phyloP scores from a whole-genome alignment of 1,140 invertebrate species.

The Caenorhabditis brenneri region DNA sequence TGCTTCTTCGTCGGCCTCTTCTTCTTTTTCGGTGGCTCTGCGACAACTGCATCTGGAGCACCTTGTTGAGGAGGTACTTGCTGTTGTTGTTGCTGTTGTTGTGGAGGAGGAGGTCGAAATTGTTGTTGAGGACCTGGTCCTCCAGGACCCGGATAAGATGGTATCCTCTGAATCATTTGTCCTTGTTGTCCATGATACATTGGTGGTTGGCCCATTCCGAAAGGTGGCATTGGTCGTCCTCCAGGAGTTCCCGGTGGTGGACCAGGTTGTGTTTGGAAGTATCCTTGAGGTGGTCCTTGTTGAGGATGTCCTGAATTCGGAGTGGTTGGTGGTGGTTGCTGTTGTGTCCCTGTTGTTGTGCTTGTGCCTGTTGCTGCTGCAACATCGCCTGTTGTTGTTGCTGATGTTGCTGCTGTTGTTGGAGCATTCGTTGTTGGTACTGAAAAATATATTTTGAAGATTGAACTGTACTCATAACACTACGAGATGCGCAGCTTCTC shows the following conservation, averaged over 20 bases:
- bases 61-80: not conserved
- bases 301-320: not conserved
- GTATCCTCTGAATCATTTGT: slow-evolving; percentile 24
- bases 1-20: slow-evolving; percentile 53
- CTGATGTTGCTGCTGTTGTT: slow-evolving; percentile 40
- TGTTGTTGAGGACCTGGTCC: slow-evolving; percentile 15
- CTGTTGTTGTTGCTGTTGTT: not conserved
- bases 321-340: not conserved
- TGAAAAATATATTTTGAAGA: no score
- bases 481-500: no score
- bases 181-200: slow-evolving; percentile 34
- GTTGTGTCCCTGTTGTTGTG: not conserved
- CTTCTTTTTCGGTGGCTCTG: slow-evolving; percentile 50
- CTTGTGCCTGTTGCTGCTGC: not conserved
- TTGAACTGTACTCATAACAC: no score
- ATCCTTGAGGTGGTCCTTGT: not conserved
- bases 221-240: not conserved
- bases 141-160: slow-evolving; percentile 30
- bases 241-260: slow-evolving; percentile 24
- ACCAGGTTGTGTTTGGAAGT: not conserved
- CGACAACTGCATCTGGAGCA: not conserved
- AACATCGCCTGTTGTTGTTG: slow-evolving; percentile 26
- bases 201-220: not conserved
- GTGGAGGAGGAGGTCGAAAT: not conserved
- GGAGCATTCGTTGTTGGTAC: not conserved